Evolutionary conservation across 2,888 invertebrate species (phyloP), one percentile per base, ranked within the genome.

Genomic region (Harpalus rufipes): DNA sequence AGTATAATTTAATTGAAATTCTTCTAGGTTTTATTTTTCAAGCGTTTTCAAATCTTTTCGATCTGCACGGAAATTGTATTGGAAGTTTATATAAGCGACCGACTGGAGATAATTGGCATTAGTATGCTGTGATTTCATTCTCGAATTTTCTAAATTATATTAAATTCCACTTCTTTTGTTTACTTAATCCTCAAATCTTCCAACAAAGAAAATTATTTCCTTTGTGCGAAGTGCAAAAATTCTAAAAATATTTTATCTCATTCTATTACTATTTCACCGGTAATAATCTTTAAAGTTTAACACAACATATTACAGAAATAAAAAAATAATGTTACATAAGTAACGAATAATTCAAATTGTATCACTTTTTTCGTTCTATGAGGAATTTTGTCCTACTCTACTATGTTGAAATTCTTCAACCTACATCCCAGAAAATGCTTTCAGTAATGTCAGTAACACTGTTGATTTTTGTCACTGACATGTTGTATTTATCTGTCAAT

Each of bases 1-100:
- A 80, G 61, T 25, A 61, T 80, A 61, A 80, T 58, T 80, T 80
- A 59, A 80, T 80, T 76, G 56, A 18, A 76, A 76, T 76, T 44
- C 51, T 44, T 76, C 51, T 51, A 16, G 68, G 68, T 82, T 68
- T 82, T 72, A 72, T 68, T 68, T 68, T n/a, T 7, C 4, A n/a
- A 14, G 39, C 68, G 68, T 68, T 68, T 68, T 68, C 8, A 68
- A 68, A 68, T 68, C 68, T 39, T 10, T 68, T 68, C 68, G 39
- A 68, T 68, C 68, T 39, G 68, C 32, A 68, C 14, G 68, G 39
- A 68, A 32, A 68, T 68, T 68, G 68, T 68, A 68, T 68, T 68
- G 32, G 68, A 68, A 68, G 68, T 68, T 68, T 68, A 68, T 68
- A 32, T 32, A 68, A 39, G 68, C 68, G 68, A 10, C 68, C 32